Percentiles rank a stretch among this genome's conserved stretches.
Conservation (phyloP, 2,113 vertebrate species). For the Ibidorhyncha struthersii region DNA sequence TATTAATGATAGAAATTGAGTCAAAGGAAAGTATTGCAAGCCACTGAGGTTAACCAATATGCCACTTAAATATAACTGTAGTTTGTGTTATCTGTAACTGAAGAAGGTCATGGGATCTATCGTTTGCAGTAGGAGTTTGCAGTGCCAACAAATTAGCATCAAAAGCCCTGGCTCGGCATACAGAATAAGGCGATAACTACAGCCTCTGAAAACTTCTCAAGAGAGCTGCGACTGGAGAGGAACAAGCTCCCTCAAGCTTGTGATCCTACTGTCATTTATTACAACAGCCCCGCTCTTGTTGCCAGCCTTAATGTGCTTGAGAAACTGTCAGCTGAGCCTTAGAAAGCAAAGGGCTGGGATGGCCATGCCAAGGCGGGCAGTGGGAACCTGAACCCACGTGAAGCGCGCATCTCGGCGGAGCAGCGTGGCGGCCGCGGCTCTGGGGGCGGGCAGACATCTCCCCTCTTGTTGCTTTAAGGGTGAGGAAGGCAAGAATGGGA, state of each 20-base stretch:
- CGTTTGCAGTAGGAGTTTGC: neutral
- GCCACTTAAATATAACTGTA: constrained; percentile 45
- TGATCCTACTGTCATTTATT: neutral
- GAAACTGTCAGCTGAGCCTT: neutral
- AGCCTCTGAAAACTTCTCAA: neutral
- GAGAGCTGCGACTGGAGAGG: neutral
- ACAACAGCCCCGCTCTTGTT: neutral
- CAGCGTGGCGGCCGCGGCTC: fast-evolving
- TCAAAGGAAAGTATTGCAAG: neutral
- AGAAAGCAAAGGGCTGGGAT: neutral
- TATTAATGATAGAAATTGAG: constrained; percentile 22
- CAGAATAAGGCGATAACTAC: constrained; percentile 9
- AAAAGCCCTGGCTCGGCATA: constrained; percentile 5
- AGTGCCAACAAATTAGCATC: constrained; percentile 59
- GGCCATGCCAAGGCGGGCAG: neutral
- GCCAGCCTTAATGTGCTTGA: neutral
- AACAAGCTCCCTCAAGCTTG: neutral
- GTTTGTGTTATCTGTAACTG: constrained; percentile 66
- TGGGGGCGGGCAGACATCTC: neutral
- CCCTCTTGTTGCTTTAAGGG: neutral
- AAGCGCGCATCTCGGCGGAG: fast-evolving
- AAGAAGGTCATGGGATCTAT: constrained; percentile 56
- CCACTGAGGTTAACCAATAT: constrained; percentile 33
- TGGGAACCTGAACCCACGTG: neutral
- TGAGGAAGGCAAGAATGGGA: neutral